Evolutionary conservation across 2,113 vertebrate genomes (phyloP).

Genomic region (Rhinoderma darwinii): DNA sequence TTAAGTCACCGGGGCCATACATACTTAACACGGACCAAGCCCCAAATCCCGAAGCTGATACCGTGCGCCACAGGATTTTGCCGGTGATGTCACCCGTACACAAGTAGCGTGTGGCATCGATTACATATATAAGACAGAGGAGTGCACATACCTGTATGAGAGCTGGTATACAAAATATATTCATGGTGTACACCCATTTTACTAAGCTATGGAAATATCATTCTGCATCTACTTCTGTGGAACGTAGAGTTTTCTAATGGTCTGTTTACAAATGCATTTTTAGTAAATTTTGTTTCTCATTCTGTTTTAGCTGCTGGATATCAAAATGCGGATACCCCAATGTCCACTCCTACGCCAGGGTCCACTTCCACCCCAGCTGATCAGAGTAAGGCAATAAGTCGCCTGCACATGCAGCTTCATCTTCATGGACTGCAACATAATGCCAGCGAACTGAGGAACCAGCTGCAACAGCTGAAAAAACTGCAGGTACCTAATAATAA

Average conservation of each 20-base stretch:
- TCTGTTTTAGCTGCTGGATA: conserved; percentile 61
- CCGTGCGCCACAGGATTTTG: too few species aligned
- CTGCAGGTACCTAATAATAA: conserved; percentile 79
- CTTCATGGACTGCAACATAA: conserved; percentile 94
- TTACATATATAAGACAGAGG: neutral
- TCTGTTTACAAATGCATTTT: neutral
- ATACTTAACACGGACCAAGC: too few species aligned
- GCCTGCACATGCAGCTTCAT: conserved; percentile 94
- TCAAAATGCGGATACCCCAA: conserved; percentile 70
- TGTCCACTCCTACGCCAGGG: conserved; percentile 79
- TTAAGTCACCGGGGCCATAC: too few species aligned
- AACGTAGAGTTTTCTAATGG: neutral
- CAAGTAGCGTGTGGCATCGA: too few species aligned
- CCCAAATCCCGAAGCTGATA: too few species aligned
- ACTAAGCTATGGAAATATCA: neutral
- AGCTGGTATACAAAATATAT: neutral
- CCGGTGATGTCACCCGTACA: too few species aligned
- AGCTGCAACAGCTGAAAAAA: conserved; percentile 89
- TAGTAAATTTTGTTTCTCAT: neutral
- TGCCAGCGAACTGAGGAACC: conserved; percentile 90
- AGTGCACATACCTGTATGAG: neutral
- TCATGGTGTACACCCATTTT: neutral
- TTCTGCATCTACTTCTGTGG: neutral
- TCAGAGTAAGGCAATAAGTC: conserved; percentile 80
- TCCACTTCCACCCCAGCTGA: conserved; percentile 70